Base-by-base conservation (phyloP, 2,113 vertebrate genomes). In the Xiphophorus couchianus region DNA sequence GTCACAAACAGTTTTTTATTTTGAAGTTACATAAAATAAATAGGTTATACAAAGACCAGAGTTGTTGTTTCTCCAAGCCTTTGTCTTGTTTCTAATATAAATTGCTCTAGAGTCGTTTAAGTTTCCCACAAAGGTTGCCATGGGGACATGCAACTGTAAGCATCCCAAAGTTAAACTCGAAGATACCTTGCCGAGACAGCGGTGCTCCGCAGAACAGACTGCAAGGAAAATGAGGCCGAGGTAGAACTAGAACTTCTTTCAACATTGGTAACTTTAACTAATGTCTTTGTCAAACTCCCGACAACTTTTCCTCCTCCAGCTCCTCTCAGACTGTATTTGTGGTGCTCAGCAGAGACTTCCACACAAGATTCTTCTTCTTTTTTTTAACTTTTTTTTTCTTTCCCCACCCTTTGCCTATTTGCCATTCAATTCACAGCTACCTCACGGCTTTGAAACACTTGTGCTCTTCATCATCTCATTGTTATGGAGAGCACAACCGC, bases 391-490 rank as follows among this genome's bases (percentile, higher is more conserved):
- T 68, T 73, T 22, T 63, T 62, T 25, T 33, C 6, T 6, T 33
- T 35, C 2, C 51, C 65, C 76, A 78, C 33, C 28, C 17, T 33
- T 81, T 19, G 15, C 80, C 83, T 78, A 42, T 90, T 90, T 90
- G 75, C 73, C 58, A 87, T 90, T 90, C 88, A 64, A 71, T 82
- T 81, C 85, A 84, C 85, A 82, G 71, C 83, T 22, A 25, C 67
- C 87, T 78, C 44, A 42, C 80, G 44, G 66, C 85, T 86, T 77
- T 83, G 85, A 87, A 88, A 82, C 76, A n/a, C 69, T 27, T 82
- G n/a, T 54, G 10, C 85, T 77, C 84, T 84, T 87, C 74, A 82
- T 88, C 80, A 54, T 81, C 79, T 89, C 86, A 86, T 91, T 89
- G 81, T 90, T 86, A 87, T 91, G 81, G 61, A 65, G 69, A 88